Evolutionary conservation across 2,113 vertebrate species (phyloP).

Genomic region (Glaucidium brasilianum): DNA sequence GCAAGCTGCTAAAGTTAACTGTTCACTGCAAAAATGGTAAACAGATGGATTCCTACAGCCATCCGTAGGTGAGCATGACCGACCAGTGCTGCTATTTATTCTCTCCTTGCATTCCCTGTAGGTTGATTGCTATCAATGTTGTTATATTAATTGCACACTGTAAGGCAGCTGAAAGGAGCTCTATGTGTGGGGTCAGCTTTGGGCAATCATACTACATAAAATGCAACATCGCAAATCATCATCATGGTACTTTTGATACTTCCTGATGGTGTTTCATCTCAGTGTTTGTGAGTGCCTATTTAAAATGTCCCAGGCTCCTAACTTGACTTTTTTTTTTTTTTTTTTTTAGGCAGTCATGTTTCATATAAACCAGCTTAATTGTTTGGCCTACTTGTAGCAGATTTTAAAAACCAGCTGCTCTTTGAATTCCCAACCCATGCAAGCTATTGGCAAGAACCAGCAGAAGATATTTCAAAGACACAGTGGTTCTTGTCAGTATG

Average conservation of each 20-base stretch:
- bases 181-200: background rate
- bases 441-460: background rate
- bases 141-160: background rate
- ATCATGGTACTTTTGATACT: background rate
- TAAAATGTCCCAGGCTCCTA: background rate
- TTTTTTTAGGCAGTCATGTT: background rate
- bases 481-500: background rate
- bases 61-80: rapidly evolving
- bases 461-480: background rate
- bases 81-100: background rate
- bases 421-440: background rate
- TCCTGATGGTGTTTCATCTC: background rate
- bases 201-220: rapidly evolving
- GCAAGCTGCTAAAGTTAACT: background rate
- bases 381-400: background rate
- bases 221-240: rapidly evolving
- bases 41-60: background rate
- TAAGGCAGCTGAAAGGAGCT: background rate
- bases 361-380: background rate
- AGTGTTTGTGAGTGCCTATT: background rate
- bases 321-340: background rate
- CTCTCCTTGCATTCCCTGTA: background rate
- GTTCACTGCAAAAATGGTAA: background rate
- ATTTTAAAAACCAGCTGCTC: background rate
- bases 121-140: background rate